Evolutionary conservation across 2,888 invertebrate genomes (phyloP), one percentile per base, ranked within the genome.

Genomic region (Folsomia candida): DNA sequence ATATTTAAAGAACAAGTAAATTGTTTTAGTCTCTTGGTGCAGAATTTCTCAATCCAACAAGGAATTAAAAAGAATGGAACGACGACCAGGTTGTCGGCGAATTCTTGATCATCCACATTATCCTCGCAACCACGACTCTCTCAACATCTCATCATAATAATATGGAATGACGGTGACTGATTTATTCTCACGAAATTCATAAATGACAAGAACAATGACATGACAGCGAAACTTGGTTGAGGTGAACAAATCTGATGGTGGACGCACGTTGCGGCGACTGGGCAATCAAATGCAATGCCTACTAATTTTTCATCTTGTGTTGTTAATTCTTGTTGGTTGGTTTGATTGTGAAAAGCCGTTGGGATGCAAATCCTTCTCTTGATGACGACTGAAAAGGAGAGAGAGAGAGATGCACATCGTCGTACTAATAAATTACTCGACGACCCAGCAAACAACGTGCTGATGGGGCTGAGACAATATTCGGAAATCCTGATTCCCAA

Each of bases 101-200:
- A 54, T 54, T 54, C 22, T 54, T 22, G n/a, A 54, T 4, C 37
- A 37, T 37, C 6, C 14, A 9, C 37, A 54, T 4, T 14, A 37
- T 37, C 6, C 14, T 37, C 37, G 4, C 37, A 14, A 37, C 54
- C 54, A 54, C 54, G 54, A 54, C 22, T 54, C 54, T n/a, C n/a
- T 22, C 54, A 54, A 20, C 54, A 54, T 54, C 54, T 6, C 20
- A 24, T 59, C 25, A 59, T 24, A 59, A n/a, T n/a, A n/a, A 57
- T 57, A 57, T 57, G 57, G 18, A 62, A 22, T 37, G 63, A 47
- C 63, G 37, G 51, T 37, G 63, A 47, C 63, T 64, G 63, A 64
- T 64, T 64, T 64, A 64, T 51, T 28, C n/a, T 64, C 63, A 64
- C 47, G 63, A 47, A 64, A 51, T 64, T 64, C 26, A 64, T 24